Base-by-base conservation (phyloP, 1,140 invertebrate species). In the Patella vulgata region DNA sequence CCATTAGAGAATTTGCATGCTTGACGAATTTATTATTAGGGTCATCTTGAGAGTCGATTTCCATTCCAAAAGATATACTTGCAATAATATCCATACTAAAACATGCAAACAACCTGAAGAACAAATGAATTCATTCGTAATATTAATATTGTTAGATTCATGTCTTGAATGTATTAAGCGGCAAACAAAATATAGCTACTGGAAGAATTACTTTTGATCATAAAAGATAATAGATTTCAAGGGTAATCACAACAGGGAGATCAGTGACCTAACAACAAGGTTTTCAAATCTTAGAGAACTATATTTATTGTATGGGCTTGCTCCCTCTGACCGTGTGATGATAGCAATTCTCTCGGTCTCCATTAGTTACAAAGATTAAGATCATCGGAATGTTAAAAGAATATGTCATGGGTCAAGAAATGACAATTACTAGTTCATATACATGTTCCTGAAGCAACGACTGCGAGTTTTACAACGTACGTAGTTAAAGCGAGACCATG, bases 81-180 rank as follows among this genome's bases (percentile, higher is more conserved):
- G 85, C 87, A 27, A 90, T 89, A 1, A 89, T 80, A 66, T 91
- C 89, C 25, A 89, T 88, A 0, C 87, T 86, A 57, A 86, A 90
- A 21, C 82, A 82, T 0, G 80, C 84, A 39, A 68, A 71, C 17
- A 69, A 31, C 6, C 74, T 76, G 46, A 31, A 64, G 27, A 63
- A 31, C n/a, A 48, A 12, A 14, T 5, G 14, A 14, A 25, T 48
- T 14, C 12, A 25, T 12, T 12, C 17, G 14, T 11, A 19, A 17
- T 19, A 36, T 1, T 12, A 30, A 48, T 19, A n/a, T n/a, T 48
- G 2, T 3, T 23, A 19, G 12, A 48, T 25, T 25, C 12, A 14
- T 12, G 25, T 14, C 3, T 23, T 14, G 25, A 9, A n/a, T n/a
- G 3, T 14, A n/a, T n/a, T 14, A 3, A 14, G 8, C 2, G 17